Evolutionary conservation across 1,140 invertebrate genomes (phyloP).

Genomic region (Subanguina moxae): DNA sequence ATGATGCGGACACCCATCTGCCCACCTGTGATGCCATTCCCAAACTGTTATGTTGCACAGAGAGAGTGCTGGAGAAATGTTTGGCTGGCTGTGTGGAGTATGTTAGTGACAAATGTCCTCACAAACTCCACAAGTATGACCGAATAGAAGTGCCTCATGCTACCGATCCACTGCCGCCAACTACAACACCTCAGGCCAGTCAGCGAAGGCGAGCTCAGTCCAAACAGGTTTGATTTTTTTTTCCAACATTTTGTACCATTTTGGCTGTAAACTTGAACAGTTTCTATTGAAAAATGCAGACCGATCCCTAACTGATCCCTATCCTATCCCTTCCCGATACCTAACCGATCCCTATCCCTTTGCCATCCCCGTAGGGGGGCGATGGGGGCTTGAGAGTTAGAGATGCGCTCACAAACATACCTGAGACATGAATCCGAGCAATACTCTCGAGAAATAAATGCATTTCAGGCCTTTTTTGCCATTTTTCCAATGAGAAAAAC

Average conservation of each 20-base stretch:
- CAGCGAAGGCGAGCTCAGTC: slow-evolving; percentile 1
- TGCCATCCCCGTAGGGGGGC: no score
- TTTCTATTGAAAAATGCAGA: slow-evolving; percentile 18
- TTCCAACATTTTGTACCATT: not conserved
- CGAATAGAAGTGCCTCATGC: slow-evolving; percentile 7
- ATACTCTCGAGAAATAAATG: no score
- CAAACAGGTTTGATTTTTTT: not conserved
- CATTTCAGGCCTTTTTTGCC: no score
- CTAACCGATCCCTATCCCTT: no score
- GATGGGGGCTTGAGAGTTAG: no score
- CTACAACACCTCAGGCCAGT: not conserved
- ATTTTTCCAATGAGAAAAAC: no score
- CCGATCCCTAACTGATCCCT: no score
- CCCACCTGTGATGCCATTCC: slow-evolving; percentile 48
- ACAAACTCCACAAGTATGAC: slow-evolving; percentile 49
- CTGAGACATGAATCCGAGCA: no score
- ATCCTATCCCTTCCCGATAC: no score
- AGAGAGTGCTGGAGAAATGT: slow-evolving; percentile 51
- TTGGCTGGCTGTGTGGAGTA: slow-evolving; percentile 48
- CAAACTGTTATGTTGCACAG: slow-evolving; percentile 51
- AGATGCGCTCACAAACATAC: no score
- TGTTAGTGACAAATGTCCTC: slow-evolving; percentile 44
- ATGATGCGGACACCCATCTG: slow-evolving; percentile 7
- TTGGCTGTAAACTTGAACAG: no score
- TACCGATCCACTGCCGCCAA: not conserved